Evolutionary conservation across 1,140 invertebrate genomes (phyloP).

Genomic region (Drosophila chauvacae): DNA sequence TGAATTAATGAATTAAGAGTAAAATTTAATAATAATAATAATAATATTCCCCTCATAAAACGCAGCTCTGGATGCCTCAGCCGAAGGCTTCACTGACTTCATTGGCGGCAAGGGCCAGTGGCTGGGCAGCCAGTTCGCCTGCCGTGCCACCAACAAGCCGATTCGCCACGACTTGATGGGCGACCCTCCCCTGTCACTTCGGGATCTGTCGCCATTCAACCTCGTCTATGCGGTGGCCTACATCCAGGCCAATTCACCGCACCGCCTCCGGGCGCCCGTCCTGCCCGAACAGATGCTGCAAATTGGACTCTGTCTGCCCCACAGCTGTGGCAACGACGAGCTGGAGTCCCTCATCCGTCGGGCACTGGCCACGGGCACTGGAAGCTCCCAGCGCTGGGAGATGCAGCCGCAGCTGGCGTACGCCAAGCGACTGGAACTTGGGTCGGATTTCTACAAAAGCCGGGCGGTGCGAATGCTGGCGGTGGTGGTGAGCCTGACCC

Average conservation of each 20-base stretch:
- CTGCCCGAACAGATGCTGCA: constrained; percentile 27
- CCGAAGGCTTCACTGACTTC: constrained; percentile 35
- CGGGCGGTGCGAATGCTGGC: constrained; percentile 1
- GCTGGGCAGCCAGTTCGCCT: constrained; percentile 56
- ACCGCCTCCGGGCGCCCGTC: constrained; percentile 10
- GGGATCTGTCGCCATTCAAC: constrained; percentile 22
- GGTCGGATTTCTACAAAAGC: constrained; percentile 10
- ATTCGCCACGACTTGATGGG: constrained; percentile 10
- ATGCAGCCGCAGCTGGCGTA: constrained; percentile 33
- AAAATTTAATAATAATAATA: too few species aligned
- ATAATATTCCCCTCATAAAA: too few species aligned
- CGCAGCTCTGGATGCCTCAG: constrained; percentile 61
- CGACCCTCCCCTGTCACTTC: not conserved
- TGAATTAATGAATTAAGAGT: not conserved
- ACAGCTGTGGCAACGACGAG: constrained; percentile 17
- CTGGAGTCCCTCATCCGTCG: constrained; percentile 34
- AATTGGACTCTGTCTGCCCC: constrained; percentile 55
- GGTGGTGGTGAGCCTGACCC: not conserved
- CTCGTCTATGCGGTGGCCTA: constrained; percentile 53
- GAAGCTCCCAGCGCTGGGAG: constrained; percentile 7
- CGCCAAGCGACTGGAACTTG: constrained; percentile 28
- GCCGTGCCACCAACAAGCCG: constrained; percentile 21
- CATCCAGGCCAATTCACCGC: constrained; percentile 26
- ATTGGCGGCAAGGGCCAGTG: constrained; percentile 47
- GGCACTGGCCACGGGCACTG: not conserved